phyloP scores from a whole-genome alignment of 92 coral and sea anemone genomes.

The Porites lobata region DNA sequence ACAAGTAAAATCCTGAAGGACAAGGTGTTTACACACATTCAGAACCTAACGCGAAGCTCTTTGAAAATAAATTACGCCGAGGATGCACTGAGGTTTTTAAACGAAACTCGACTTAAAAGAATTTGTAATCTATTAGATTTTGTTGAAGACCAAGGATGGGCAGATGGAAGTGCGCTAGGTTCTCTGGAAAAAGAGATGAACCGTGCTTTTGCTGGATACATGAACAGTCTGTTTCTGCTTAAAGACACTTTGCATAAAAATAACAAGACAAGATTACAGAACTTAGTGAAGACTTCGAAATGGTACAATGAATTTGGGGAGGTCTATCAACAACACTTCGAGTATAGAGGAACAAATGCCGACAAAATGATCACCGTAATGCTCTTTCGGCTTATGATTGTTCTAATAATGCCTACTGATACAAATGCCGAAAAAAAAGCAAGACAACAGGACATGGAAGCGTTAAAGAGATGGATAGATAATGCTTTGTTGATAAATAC shows the following conservation, averaged over 20 bases:
- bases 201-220: slow-evolving; percentile 53
- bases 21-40: not conserved
- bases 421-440: too few species aligned
- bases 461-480: slow-evolving; percentile 75
- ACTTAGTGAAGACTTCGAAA: slow-evolving; percentile 46
- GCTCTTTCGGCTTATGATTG: too few species aligned
- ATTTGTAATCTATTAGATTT: slow-evolving; percentile 28
- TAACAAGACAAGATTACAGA: too few species aligned
- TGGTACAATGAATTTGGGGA: slow-evolving; percentile 64
- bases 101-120: slow-evolving; percentile 33
- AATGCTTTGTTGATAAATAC: slow-evolving; percentile 71
- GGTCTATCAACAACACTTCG: too few species aligned
- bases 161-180: slow-evolving; percentile 66
- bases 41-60: not conserved
- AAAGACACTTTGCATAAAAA: too few species aligned
- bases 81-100: not conserved
- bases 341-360: too few species aligned
- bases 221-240: slow-evolving; percentile 38
- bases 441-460: slow-evolving; percentile 63
- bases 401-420: not conserved
- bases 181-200: slow-evolving; percentile 59
- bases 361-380: too few species aligned
- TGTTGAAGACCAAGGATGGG: slow-evolving; percentile 5
- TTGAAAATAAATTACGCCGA: too few species aligned
- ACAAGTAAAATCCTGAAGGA: not conserved